Evolutionary conservation across 2,113 vertebrate species (phyloP).

Genomic region (Notechis scutatus): DNA sequence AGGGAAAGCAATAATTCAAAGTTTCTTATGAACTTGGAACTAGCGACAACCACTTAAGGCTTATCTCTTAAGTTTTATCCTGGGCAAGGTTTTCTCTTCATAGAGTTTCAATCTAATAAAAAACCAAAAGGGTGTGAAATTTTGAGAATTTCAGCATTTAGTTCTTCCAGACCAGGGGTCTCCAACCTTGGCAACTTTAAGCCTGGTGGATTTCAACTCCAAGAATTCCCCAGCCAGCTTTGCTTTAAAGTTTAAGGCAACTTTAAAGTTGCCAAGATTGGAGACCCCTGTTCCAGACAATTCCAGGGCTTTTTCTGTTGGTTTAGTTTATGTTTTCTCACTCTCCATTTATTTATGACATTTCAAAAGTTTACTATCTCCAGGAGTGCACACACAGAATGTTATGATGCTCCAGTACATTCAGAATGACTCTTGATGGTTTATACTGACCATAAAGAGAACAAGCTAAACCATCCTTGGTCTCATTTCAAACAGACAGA

Average conservation of each 20-base stretch:
- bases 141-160: background rate
- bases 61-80: background rate
- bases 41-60: background rate
- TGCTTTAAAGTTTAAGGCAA: too few species aligned
- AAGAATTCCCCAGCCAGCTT: too few species aligned
- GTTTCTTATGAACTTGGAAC: background rate
- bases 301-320: background rate
- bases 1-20: background rate
- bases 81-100: background rate
- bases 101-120: background rate
- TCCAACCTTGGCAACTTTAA: too few species aligned
- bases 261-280: too few species aligned
- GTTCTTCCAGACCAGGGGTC: background rate
- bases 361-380: background rate
- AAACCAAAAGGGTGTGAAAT: background rate
- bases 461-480: background rate
- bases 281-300: too few species aligned
- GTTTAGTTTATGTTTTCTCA: background rate
- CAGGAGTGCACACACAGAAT: conserved; percentile 13
- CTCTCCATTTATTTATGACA: background rate
- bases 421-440: background rate
- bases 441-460: background rate
- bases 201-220: too few species aligned
- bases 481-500: background rate
- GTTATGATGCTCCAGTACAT: background rate